Percentiles rank a stretch among this genome's conserved stretches.
Conservation (phyloP, 2,113 vertebrate species). For the Ailurus styani region DNA sequence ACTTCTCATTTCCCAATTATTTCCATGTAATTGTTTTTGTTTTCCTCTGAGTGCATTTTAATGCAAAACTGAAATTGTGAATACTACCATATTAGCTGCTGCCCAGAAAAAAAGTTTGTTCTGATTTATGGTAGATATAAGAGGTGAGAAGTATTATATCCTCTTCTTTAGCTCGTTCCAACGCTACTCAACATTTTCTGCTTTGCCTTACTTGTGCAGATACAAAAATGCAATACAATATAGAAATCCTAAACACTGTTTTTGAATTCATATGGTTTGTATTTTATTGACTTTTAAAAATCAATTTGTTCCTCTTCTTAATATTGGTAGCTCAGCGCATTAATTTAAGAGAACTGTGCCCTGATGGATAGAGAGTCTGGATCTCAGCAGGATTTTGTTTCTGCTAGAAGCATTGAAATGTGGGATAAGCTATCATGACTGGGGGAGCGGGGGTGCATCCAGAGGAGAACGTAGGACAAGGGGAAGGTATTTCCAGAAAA, state of each 20-base stretch:
- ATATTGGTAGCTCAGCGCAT: constrained; percentile 26
- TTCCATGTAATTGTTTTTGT: neutral
- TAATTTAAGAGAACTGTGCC: neutral
- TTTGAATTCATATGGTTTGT: neutral
- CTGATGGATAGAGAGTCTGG: neutral
- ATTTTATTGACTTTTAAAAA: constrained; percentile 38
- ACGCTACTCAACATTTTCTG: neutral
- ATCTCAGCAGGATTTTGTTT: constrained; percentile 17
- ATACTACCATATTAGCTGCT: neutral
- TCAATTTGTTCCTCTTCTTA: constrained; percentile 34
- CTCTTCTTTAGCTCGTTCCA: neutral
- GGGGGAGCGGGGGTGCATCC: too few species aligned
- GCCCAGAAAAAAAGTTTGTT: neutral
- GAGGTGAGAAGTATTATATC: neutral
- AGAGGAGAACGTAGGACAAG: neutral
- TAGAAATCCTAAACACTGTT: neutral
- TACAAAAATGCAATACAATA: neutral
- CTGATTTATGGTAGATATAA: neutral
- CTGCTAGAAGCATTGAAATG: neutral
- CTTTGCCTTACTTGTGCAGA: neutral
- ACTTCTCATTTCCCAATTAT: neutral
- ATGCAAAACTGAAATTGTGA: constrained; percentile 10
- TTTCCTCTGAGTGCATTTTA: constrained; percentile 44
- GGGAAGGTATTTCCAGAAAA: neutral
- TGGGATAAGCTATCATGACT: neutral